Conservation (phyloP, 2,113 vertebrate genomes). For the Paedocypris sp. region DNA sequence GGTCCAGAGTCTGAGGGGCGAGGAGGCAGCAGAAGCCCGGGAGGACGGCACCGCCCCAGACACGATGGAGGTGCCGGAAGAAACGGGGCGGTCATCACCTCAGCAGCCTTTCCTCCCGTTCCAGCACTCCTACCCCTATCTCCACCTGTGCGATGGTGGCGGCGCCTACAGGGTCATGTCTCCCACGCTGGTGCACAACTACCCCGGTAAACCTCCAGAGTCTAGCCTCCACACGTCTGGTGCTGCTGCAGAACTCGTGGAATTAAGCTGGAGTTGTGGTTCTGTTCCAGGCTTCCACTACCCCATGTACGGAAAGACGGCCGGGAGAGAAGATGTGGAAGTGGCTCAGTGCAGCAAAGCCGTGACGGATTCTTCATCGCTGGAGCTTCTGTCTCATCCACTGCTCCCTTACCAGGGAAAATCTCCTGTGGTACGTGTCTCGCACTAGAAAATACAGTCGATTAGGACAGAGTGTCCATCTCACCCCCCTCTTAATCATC, state of each 20-base stretch:
- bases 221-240: neutral
- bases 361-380: conserved; percentile 73
- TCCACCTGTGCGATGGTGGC: conserved; percentile 85
- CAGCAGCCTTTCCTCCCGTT: conserved; percentile 95
- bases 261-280: neutral
- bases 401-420: conserved; percentile 86
- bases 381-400: conserved; percentile 89
- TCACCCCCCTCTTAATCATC: no score
- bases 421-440: conserved; percentile 78
- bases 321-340: conserved; percentile 87
- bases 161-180: conserved; percentile 87
- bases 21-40: conserved; percentile 57
- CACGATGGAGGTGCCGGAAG: conserved; percentile 71
- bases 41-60: conserved; percentile 79
- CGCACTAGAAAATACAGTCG: no score
- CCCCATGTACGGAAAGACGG: conserved; percentile 93
- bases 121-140: conserved; percentile 88
- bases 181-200: conserved; percentile 89
- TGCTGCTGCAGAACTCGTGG: no score
- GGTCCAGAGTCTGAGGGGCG: conserved; percentile 72
- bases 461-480: no score
- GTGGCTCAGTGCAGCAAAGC: conserved; percentile 79
- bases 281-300: conserved; percentile 80
- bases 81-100: conserved; percentile 76
- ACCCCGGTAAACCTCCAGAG: conserved; percentile 71